phyloP scores from a whole-genome alignment of 2,113 vertebrate genomes.

The Regulus satrapa region DNA sequence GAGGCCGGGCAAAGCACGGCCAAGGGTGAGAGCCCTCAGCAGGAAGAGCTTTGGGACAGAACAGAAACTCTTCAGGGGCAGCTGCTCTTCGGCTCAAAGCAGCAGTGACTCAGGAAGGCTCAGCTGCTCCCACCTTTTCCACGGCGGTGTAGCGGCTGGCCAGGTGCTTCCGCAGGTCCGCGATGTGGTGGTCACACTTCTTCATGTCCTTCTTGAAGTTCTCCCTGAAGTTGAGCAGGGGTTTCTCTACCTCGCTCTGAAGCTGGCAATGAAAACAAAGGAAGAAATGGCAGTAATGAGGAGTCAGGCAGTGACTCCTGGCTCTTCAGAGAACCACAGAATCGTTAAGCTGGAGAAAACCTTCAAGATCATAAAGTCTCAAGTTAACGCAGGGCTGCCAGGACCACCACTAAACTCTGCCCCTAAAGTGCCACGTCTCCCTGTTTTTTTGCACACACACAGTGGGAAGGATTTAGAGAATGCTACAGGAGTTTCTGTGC shows the following conservation, averaged over 20 bases:
- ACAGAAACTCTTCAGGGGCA: background rate
- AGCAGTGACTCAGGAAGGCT: background rate
- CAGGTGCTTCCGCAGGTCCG: slow-evolving; percentile 91
- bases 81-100: background rate
- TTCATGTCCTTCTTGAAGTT: slow-evolving; percentile 99
- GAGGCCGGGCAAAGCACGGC: background rate
- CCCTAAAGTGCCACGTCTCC: background rate
- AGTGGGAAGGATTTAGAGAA: background rate
- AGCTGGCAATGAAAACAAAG: slow-evolving; percentile 72
- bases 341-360: background rate
- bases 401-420: background rate
- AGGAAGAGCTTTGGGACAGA: background rate
- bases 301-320: background rate
- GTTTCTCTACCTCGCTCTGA: slow-evolving; percentile 96
- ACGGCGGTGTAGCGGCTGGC: slow-evolving; percentile 84
- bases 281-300: background rate
- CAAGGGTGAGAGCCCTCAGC: background rate
- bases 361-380: background rate
- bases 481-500: background rate
- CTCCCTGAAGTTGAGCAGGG: slow-evolving; percentile 89
- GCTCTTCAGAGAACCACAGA: background rate
- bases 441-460: background rate
- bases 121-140: slow-evolving; percentile 83
- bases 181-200: slow-evolving; percentile 93
- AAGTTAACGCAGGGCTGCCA: background rate